Evolutionary conservation across 2,888 invertebrate species (phyloP).

Genomic region (Trichopria drosophilae): DNA sequence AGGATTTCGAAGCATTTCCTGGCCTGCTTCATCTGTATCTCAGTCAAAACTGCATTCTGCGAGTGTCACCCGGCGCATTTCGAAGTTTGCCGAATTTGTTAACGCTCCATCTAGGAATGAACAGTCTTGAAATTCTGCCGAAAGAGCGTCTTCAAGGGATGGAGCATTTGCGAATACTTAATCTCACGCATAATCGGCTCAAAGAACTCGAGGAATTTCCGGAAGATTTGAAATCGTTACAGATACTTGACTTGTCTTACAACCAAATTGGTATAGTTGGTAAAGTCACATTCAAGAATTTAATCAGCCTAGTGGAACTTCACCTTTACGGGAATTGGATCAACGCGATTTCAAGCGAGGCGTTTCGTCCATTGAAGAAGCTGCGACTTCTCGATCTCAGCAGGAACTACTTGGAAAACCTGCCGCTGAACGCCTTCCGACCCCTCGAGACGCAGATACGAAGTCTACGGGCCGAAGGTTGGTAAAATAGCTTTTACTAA

Average conservation of each 20-base stretch:
- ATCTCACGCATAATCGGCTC: conserved; percentile 81
- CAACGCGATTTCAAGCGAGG: conserved; percentile 74
- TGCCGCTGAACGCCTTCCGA: conserved; percentile 76
- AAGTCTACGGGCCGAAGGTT: conserved; percentile 79
- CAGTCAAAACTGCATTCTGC: conserved; percentile 72
- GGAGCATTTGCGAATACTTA: conserved; percentile 71
- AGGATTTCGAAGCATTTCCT: conserved; percentile 83
- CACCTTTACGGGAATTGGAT: conserved; percentile 83
- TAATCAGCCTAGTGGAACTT: conserved; percentile 76
- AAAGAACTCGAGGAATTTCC: conserved; percentile 82
- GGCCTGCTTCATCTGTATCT: conserved; percentile 75
- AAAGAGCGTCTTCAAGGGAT: conserved; percentile 83
- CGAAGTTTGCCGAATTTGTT: conserved; percentile 74
- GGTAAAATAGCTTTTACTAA: too few species aligned
- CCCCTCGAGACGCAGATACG: conserved; percentile 82
- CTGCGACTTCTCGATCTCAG: conserved; percentile 77
- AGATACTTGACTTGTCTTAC: conserved; percentile 79
- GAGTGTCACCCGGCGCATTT: conserved; percentile 84
- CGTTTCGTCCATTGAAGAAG: conserved; percentile 76
- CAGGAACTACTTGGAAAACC: conserved; percentile 79
- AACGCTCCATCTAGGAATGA: conserved; percentile 78
- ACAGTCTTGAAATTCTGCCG: conserved; percentile 80
- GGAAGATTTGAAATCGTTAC: conserved; percentile 73
- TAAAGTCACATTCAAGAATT: conserved; percentile 74
- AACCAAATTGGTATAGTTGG: conserved; percentile 80